phyloP scores from a whole-genome alignment of 2,888 invertebrate genomes.

The Oscheius myriophilus region DNA sequence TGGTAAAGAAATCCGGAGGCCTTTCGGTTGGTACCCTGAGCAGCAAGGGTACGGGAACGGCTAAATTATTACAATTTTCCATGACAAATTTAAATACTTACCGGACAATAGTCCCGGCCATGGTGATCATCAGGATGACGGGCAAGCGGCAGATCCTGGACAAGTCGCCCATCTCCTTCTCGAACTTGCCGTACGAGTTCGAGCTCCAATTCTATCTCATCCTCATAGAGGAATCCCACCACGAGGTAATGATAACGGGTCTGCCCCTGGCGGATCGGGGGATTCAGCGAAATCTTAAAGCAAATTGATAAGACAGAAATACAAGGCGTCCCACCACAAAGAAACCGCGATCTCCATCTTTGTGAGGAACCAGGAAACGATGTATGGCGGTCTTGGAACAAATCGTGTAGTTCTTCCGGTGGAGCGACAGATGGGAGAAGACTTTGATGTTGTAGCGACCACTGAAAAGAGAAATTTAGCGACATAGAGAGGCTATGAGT shows the following conservation, averaged over 20 bases:
- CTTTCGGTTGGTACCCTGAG: slow-evolving; percentile 96
- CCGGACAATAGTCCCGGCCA: slow-evolving; percentile 92
- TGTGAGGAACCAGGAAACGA: slow-evolving; percentile 96
- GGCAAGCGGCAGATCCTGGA: slow-evolving; percentile 95
- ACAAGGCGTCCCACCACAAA: slow-evolving; percentile 88
- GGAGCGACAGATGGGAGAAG: too few relatives aligned
- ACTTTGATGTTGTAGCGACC: too few relatives aligned
- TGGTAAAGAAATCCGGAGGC: slow-evolving; percentile 97
- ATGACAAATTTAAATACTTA: slow-evolving; percentile 70
- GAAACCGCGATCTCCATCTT: slow-evolving; percentile 96
- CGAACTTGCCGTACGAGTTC: slow-evolving; percentile 90
- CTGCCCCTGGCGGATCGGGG: slow-evolving; percentile 98
- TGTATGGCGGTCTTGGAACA: too few relatives aligned
- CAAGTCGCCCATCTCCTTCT: slow-evolving; percentile 89
- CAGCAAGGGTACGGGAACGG: slow-evolving; percentile 81
- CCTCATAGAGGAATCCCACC: slow-evolving; percentile 90
- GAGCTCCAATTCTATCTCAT: slow-evolving; percentile 88
- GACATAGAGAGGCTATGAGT: too few relatives aligned
- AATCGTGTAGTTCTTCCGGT: too few relatives aligned
- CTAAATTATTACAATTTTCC: slow-evolving; percentile 34
- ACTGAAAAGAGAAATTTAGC: too few relatives aligned
- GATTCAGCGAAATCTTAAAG: slow-evolving; percentile 90
- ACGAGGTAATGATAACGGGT: slow-evolving; percentile 96
- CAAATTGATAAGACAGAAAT: slow-evolving; percentile 18
- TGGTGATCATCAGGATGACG: slow-evolving; percentile 91